Evolutionary conservation across 2,888 invertebrate genomes (phyloP).

Genomic region (Priapulus caudatus): DNA sequence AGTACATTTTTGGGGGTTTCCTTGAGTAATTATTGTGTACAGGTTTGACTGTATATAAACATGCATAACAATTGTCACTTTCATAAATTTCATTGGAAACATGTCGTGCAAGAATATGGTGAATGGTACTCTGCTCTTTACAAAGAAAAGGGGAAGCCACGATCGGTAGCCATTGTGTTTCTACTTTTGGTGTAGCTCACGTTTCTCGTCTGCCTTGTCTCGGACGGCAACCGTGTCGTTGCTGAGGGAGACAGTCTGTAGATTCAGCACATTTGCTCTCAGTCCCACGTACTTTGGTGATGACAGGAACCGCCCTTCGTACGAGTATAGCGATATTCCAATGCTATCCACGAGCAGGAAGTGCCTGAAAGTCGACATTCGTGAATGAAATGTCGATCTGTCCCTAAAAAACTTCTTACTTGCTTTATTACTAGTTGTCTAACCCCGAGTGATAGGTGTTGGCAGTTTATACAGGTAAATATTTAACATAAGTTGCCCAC

Average conservation of each 20-base stretch:
- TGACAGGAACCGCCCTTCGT: constrained; percentile 75
- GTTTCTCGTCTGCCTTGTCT: constrained; percentile 68
- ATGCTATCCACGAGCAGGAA: constrained; percentile 75
- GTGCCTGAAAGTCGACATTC: constrained; percentile 49
- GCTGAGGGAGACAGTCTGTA: constrained; percentile 64
- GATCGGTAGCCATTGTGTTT: background rate
- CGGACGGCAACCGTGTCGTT: constrained; percentile 73
- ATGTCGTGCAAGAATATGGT: too few species aligned
- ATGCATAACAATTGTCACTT: too few species aligned
- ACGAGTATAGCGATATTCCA: constrained; percentile 73
- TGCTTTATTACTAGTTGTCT: constrained; percentile 4
- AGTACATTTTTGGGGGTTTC: too few species aligned
- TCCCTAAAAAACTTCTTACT: background rate
- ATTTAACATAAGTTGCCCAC: background rate
- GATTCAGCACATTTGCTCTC: constrained; percentile 64
- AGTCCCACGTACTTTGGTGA: constrained; percentile 74
- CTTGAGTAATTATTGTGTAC: too few species aligned
- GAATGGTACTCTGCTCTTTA: too few species aligned
- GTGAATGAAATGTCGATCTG: background rate
- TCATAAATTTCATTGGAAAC: too few species aligned
- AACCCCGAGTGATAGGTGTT: background rate
- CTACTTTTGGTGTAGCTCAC: constrained; percentile 44
- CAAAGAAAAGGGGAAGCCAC: too few species aligned
- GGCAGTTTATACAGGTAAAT: background rate
- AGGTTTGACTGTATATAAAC: too few species aligned